phyloP scores from a whole-genome alignment of 2,797 vertebrate species.

The Paramormyrops hopkinsi region DNA sequence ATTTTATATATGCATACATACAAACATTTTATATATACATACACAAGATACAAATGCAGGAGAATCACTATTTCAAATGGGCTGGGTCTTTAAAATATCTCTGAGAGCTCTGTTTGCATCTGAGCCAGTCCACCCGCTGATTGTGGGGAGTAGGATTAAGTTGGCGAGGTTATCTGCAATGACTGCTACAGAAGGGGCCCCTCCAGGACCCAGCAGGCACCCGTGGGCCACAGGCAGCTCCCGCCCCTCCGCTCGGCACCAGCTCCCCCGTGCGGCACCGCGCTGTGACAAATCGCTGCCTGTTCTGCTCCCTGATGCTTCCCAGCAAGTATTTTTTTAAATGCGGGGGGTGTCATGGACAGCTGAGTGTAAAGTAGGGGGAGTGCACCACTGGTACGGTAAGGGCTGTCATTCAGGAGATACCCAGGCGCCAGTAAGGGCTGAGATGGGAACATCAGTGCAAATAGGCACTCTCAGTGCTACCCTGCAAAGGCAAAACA shows the following conservation, averaged over 20 bases:
- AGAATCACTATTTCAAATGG: background rate
- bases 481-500: background rate
- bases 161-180: background rate
- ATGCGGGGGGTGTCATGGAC: background rate
- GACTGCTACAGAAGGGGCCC: background rate
- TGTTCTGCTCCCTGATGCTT: background rate
- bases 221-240: background rate
- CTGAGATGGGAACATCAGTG: background rate
- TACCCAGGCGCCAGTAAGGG: background rate
- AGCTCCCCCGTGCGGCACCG: background rate
- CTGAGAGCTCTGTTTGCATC: background rate
- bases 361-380: background rate
- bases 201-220: background rate
- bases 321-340: background rate
- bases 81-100: background rate
- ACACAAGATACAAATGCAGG: background rate
- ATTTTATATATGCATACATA: background rate
- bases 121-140: background rate
- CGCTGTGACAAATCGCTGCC: background rate
- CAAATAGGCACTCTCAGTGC: background rate
- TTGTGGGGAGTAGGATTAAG: background rate
- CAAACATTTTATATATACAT: background rate
- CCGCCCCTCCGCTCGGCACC: background rate
- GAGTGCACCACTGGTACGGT: background rate
- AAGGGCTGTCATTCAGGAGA: background rate